These are phyloP conservation scores for Dryas iulia DNA, from an alignment of 1,140 invertebrate genomes.

Conservation along the genomic window DNA sequence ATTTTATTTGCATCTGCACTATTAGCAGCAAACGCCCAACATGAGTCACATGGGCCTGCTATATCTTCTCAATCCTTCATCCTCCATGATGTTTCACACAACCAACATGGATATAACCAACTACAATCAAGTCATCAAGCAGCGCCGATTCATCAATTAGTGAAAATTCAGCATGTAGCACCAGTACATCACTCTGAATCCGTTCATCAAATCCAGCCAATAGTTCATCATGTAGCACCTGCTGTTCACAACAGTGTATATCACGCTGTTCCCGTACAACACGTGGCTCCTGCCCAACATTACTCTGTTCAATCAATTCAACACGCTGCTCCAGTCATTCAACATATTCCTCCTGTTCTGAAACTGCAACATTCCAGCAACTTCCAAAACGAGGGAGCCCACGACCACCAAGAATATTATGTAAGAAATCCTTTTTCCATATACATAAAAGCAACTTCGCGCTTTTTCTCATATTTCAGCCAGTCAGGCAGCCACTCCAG, in stretches of 20 bases:
- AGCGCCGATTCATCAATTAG: not conserved
- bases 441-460: too few relatives aligned
- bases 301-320: constrained; percentile 5
- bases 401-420: constrained; percentile 42
- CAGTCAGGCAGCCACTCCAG: too few relatives aligned
- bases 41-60: constrained; percentile 18
- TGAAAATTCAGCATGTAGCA: not conserved
- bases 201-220: not conserved
- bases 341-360: constrained; percentile 21
- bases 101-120: constrained; percentile 9
- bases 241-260: constrained; percentile 14
- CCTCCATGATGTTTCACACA: constrained; percentile 13
- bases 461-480: too few relatives aligned
- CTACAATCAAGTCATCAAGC: not conserved
- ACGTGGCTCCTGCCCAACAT: constrained; percentile 18
- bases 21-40: constrained; percentile 15
- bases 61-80: constrained; percentile 23
- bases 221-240: constrained; percentile 17
- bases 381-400: not conserved
- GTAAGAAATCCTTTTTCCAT: constrained; percentile 30
- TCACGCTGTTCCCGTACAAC: constrained; percentile 7
- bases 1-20: constrained; percentile 31
- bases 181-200: constrained; percentile 22
- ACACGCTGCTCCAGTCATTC: not conserved
- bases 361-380: constrained; percentile 16